These are phyloP conservation scores for Eupithecia exiguata DNA, from an alignment of 2,888 invertebrate species.

Conservation along the genomic window DNA sequence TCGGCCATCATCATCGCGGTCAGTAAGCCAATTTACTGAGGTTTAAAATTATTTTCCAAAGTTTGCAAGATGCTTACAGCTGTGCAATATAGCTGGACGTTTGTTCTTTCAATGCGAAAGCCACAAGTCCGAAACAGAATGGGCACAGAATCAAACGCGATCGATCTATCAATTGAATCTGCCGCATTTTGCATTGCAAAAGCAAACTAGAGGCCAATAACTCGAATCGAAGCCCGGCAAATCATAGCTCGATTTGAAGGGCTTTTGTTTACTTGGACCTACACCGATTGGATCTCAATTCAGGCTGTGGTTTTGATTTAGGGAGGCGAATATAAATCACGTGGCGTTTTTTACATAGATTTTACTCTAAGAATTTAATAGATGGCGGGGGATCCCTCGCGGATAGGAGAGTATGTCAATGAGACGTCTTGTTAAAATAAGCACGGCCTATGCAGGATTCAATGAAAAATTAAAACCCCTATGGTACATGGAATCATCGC, in stretches of 20 bases:
- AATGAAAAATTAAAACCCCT: neutral
- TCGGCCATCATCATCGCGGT: no score
- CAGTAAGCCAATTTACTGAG: no score
- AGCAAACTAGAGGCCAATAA: neutral
- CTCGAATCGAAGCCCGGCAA: neutral
- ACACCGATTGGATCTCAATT: neutral
- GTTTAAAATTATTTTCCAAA: no score
- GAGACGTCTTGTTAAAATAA: neutral
- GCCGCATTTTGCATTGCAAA: neutral
- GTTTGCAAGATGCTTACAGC: neutral
- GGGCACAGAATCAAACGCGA: neutral
- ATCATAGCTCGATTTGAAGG: neutral
- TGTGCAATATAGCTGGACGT: neutral
- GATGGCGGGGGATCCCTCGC: neutral
- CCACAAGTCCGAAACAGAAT: neutral
- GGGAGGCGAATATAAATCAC: neutral
- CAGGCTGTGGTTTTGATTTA: neutral
- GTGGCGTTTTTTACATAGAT: neutral
- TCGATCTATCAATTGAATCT: neutral
- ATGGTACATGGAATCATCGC: neutral
- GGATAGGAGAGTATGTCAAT: neutral
- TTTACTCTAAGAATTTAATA: neutral
- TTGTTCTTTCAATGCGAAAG: neutral
- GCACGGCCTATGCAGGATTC: neutral
- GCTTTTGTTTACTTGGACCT: neutral